Base-by-base conservation (phyloP, 2,888 invertebrate species). In the Oxyscelio sp. region DNA sequence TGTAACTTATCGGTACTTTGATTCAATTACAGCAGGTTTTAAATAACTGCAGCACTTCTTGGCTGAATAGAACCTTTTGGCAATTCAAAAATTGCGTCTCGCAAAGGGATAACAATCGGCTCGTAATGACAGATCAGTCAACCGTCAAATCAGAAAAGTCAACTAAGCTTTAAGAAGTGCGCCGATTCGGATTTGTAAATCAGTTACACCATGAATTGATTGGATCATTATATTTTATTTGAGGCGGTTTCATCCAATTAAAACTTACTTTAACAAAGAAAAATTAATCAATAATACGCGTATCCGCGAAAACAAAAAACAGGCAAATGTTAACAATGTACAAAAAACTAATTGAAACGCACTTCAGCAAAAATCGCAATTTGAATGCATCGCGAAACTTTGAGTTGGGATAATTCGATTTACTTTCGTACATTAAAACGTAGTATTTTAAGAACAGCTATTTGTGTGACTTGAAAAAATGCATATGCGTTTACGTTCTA, bases 211-310 rank as follows among this genome's bases (percentile, higher is more conserved):
- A 43, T 22, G 63, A 54, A 75, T 65, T 63, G 45, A 75, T 58
- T 65, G 56, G 56, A 48, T 65, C 48, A 65, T 58, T 65, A 75
- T 68, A 40, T 59, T 66, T 58, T 52, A 45, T 68, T 68, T 68
- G 59, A 68, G 59, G 43, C 59, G 31, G 38, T 31, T 52, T 21
- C 50, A 13, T 77, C 31, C 66, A 77, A 68, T 66, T 77, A 68
- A 77, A 50, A 68, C 15, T 77, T 59, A 52, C 15, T 15, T 45
- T 24, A 50, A 48, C 48, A 58, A 75, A 66, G 65, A 58, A 65
- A 56, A 48, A 66, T 34, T 66, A 48, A 65, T 58, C 75, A 66
- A 56, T 75, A 45, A 74, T 74, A 74, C 56, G 63, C 45, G 43
- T 61, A 43, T 61, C 27, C 34, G 40, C 9, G 17, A 19, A 56